Conservation (phyloP, 2,888 invertebrate genomes). For the Orthonevra nobilis region DNA sequence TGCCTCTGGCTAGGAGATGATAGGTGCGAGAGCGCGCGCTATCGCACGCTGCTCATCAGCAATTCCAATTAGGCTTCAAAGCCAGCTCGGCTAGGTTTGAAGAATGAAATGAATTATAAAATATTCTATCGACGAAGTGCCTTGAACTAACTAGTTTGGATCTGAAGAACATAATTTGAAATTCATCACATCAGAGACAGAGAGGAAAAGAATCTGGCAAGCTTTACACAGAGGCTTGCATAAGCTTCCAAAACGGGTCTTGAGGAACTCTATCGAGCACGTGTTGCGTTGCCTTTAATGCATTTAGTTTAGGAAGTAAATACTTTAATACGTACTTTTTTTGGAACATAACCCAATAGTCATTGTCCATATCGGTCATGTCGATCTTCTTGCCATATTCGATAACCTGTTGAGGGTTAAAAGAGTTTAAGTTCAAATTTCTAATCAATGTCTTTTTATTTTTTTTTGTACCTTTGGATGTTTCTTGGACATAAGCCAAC, state of each 20-base stretch:
- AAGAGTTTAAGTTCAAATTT: too few species aligned
- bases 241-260: too few species aligned
- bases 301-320: background rate
- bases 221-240: too few species aligned
- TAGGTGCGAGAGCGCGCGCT: background rate
- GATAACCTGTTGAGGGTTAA: slow-evolving; percentile 81
- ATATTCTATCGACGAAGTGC: slow-evolving; percentile 40
- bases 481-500: slow-evolving; percentile 90
- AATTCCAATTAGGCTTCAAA: slow-evolving; percentile 19
- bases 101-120: slow-evolving; percentile 27
- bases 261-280: too few species aligned
- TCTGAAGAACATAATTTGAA: slow-evolving; percentile 20
- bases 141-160: slow-evolving; percentile 36
- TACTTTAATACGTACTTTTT: slow-evolving; percentile 83
- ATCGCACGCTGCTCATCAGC: slow-evolving; percentile 11
- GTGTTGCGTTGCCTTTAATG: too few species aligned
- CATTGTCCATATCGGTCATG: slow-evolving; percentile 89
- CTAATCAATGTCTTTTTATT: too few species aligned
- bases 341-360: slow-evolving; percentile 91
- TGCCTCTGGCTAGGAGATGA: too few species aligned
- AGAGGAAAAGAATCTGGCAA: background rate
- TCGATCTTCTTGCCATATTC: slow-evolving; percentile 89
- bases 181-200: slow-evolving; percentile 16
- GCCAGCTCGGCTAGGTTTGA: background rate
- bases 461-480: slow-evolving; percentile 88